Evolutionary conservation across 2,888 invertebrate species (phyloP), one percentile per base, ranked within the genome.

Genomic region (Apamea crenata): DNA sequence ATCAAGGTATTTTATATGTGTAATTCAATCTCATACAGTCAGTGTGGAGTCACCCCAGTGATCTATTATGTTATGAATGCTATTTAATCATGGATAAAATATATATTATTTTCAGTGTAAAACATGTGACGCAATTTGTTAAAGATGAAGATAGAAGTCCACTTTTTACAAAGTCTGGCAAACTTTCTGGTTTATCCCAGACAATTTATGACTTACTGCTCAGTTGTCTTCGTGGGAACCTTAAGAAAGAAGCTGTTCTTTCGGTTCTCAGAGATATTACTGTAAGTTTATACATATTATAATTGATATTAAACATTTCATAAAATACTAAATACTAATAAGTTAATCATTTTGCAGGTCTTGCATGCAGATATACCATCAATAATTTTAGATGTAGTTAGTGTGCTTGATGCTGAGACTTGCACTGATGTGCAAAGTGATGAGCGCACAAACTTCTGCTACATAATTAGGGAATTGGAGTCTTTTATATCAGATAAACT

Each of bases 401-500:
- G 98, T 92, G 97, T 99, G 79, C 97, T 99, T 83, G 99, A 99
- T 97, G 98, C 98, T 59, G 99, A 99, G 95, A 98, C 98, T 21
- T 97, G 97, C 72, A 96, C 97, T 65, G 98, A 98, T 90, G 97
- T 97, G 44, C 97, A 98, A 82, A 98, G 98, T 87, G 98, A 98
- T 86, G 98, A 98, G 91, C 97, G 99, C 85, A 97, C 97, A 89
- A 98, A 98, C 93, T 99, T 98, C 95, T 98, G 98, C 93, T 97
- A 97, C 91, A 97, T 99, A 89, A 98, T 98, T 1, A 98, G 98
- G 93, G 98, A 98, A 94, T 97, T 98, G 88, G 98, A 99, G 93
- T 98, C 98, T 94, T 98, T 98, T 93, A 97, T 99, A 91, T 98
- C 99, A 73, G 99, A 99, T 91, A 98, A 98, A 93, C 96, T 99